phyloP scores from a whole-genome alignment of 2,888 invertebrate genomes.

The Melolontha melolontha region DNA sequence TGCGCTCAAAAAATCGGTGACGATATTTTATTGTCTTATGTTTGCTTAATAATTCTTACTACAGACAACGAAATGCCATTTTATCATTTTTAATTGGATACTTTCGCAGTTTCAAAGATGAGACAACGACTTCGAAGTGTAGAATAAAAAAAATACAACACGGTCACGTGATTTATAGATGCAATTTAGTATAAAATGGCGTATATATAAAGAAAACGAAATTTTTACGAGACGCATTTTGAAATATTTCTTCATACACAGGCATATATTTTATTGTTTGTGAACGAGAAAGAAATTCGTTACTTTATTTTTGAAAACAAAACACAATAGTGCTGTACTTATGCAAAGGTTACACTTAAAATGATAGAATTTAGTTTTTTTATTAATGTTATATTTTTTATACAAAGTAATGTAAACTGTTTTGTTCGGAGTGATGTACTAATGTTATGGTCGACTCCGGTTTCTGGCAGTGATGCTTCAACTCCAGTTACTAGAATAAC shows the following conservation, averaged over 20 bases:
- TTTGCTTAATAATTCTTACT: constrained; percentile 5
- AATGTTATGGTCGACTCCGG: too few species aligned
- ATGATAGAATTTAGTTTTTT: too few species aligned
- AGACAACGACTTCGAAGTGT: constrained; percentile 1
- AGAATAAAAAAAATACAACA: not conserved
- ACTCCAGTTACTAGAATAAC: too few species aligned
- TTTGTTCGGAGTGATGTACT: too few species aligned
- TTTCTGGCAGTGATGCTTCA: too few species aligned
- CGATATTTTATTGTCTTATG: constrained; percentile 19
- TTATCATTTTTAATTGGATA: constrained; percentile 41
- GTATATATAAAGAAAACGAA: constrained; percentile 1
- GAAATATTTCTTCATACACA: constrained; percentile 4
- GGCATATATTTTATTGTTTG: too few species aligned
- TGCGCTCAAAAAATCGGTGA: not conserved
- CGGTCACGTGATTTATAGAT: constrained; percentile 19
- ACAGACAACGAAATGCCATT: constrained; percentile 21
- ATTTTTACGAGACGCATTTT: not conserved
- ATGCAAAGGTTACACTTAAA: too few species aligned
- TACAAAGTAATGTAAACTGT: too few species aligned
- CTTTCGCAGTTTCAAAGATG: constrained; percentile 19
- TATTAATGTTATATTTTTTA: too few species aligned
- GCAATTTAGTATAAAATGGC: constrained; percentile 23
- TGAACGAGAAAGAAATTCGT: too few species aligned
- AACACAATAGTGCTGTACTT: too few species aligned
- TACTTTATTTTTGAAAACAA: too few species aligned